These are phyloP conservation scores for Brachionus paranguensis DNA, from an alignment of 1,140 invertebrate genomes.

Conservation along the genomic window DNA sequence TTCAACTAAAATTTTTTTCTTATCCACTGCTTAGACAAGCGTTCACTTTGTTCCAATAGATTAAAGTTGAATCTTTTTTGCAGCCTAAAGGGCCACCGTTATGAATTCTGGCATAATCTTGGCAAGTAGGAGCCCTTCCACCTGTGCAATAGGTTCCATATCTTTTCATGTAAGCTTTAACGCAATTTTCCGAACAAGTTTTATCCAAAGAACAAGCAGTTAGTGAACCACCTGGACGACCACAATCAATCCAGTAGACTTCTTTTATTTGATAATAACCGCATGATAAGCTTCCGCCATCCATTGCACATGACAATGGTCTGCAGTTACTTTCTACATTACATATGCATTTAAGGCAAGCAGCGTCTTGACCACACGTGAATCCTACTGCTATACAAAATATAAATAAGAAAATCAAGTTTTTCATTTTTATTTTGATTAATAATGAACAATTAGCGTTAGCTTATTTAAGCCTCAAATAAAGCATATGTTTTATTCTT, in stretches of 20 bases:
- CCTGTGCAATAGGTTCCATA: slow-evolving; percentile 41
- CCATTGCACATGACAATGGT: slow-evolving; percentile 43
- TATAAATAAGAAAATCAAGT: neutral
- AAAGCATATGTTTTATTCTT: too few species aligned
- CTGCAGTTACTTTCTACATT: slow-evolving; percentile 18
- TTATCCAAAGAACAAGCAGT: slow-evolving; percentile 46
- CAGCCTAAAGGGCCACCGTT: too few species aligned
- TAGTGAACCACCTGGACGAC: slow-evolving; percentile 44
- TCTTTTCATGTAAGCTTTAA: slow-evolving; percentile 45
- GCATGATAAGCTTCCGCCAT: slow-evolving; percentile 48
- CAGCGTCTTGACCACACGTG: neutral
- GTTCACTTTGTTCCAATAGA: too few species aligned
- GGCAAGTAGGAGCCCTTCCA: neutral
- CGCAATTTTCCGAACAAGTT: slow-evolving; percentile 47
- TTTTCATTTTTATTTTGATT: neutral
- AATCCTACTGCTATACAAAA: neutral
- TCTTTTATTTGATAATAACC: slow-evolving; percentile 49
- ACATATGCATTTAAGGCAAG: slow-evolving; percentile 12
- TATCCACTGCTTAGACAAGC: neutral
- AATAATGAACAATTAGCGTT: too few species aligned
- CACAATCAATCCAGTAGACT: slow-evolving; percentile 44
- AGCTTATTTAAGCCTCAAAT: too few species aligned
- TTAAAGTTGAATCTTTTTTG: too few species aligned
- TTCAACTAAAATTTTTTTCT: neutral
- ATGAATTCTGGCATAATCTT: too few species aligned